phyloP scores from a whole-genome alignment of 2,797 vertebrate genomes.

The Vespertilio murinus region DNA sequence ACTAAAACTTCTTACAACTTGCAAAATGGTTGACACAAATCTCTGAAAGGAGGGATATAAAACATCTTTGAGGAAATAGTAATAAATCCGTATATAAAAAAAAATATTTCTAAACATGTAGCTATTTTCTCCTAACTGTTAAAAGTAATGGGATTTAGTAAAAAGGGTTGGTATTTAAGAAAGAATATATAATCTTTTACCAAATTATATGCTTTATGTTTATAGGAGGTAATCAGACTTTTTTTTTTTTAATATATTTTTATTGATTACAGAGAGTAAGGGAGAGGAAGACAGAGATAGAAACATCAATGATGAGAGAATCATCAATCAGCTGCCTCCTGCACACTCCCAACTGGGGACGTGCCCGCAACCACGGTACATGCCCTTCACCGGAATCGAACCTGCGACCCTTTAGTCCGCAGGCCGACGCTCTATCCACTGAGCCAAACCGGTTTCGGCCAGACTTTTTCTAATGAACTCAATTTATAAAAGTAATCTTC shows the following conservation, averaged over 20 bases:
- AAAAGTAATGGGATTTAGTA: slow-evolving; percentile 31
- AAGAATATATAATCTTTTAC: not conserved
- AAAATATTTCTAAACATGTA: slow-evolving; percentile 16
- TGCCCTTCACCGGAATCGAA: too few relatives aligned
- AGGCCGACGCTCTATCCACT: too few relatives aligned
- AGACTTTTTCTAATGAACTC: not conserved
- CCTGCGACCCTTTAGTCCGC: too few relatives aligned
- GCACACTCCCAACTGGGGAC: too few relatives aligned
- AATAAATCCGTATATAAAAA: slow-evolving; percentile 41
- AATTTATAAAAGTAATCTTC: not conserved
- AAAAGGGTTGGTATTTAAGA: slow-evolving; percentile 14
- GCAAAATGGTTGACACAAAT: slow-evolving; percentile 55
- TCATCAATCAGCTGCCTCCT: too few relatives aligned
- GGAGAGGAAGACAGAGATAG: too few relatives aligned
- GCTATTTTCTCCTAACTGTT: slow-evolving; percentile 1
- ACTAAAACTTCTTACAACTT: slow-evolving; percentile 63
- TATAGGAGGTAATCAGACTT: slow-evolving; percentile 1
- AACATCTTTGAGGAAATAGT: slow-evolving; percentile 56
- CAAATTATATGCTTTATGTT: not conserved
- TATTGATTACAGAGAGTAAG: too few relatives aligned
- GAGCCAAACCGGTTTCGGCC: too few relatives aligned
- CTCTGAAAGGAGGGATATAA: slow-evolving; percentile 57
- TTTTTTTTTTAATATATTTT: slow-evolving; percentile 17
- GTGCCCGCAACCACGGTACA: too few relatives aligned
- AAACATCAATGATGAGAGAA: too few relatives aligned